Evolutionary conservation across 1,140 invertebrate species (phyloP), one percentile per base, ranked within the genome.

Genomic region (Mizuhopecten yessoensis): DNA sequence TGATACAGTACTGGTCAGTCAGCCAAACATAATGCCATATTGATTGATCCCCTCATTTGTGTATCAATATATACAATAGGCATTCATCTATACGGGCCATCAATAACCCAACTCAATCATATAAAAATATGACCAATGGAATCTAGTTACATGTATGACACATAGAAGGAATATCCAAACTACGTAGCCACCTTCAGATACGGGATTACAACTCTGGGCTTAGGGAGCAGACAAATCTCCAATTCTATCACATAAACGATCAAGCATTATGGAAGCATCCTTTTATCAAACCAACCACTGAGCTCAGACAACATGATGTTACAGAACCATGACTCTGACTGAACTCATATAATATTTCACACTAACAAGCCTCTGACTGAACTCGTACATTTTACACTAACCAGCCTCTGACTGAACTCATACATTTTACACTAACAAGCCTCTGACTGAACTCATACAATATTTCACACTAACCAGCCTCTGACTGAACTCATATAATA

Each of bases 21-120:
- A 29, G 57, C 57, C 11, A 17, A 29, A 75, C 11, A 75, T 17
- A 57, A 57, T 11, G 45, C 57, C 11, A 17, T n/a, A 75, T n/a
- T 29, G 57, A 75, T 29, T n/a, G 57, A 75, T 75, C 57, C 29
- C 57, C 9, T 75, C 23, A 75, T 3, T 75, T 2, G 23, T 7
- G n/a, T n/a, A 75, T 75, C n/a, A 75, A 75, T 75, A 29, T 75
- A 75, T 75, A 75, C 57, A 75, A 75, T 75, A 17, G 11, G n/a
- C 57, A 75, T 75, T 75, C 57, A 75, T 75, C 15, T 75, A n/a
- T n/a, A 29, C 57, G 5, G n/a, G 23, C 23, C 57, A 75, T 75
- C 57, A 75, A 75, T 75, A 75, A 45, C 36, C 36, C 13, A 39
- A 39, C 42, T 45, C 42, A 75, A 75, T 75, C 57, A 75, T 75